Base-by-base conservation (phyloP, 1,140 invertebrate genomes). In the Trichonephila clavata region DNA sequence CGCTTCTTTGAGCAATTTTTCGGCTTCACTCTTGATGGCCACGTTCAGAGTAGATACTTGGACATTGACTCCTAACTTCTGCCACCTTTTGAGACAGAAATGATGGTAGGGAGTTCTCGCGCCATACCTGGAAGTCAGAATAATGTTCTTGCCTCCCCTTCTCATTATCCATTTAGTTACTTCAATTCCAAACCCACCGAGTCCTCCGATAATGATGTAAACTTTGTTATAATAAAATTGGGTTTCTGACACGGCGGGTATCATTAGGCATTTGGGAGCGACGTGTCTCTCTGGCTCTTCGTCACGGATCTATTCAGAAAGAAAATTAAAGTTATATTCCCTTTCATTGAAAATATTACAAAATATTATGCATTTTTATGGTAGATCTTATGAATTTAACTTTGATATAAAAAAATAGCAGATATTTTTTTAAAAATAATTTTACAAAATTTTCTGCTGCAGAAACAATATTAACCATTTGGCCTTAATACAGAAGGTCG, bases 51-150 rank as follows among this genome's bases (percentile, higher is more conserved):
- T 98, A 0, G 97, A 98, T 7, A 99, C 96, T 1, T 96, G 92
- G n/a, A 99, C 97, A 20, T 97, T 96, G 10, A 97, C 97, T 60
- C 98, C 98, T 13, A 95, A 95, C 96, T 97, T 95, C 97, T 97
- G 71, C 98, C 98, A 95, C 94, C 95, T 32, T 95, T 95, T 90
- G 94, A 96, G 27, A 95, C 95, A 24, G 95, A 95, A 63, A 21
- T 94, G 59, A 95, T 97, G 97, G 94, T 97, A 97, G 16, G 96
- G 96, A 84, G 96, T 96, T 80, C 95, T 95, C 16, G 96, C 95
- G 1, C 96, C 96, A 24, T 96, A 96, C 91, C 97, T 95, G 20
- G 96, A 96, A 2, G 97, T 97, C 6, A 97, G 95, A 7, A 97
- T 95, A 39, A 97, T 94, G 13, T 95, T 95, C 86, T 95, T 95